phyloP scores from a whole-genome alignment of 2,888 invertebrate genomes.

The Sinelater perroti region DNA sequence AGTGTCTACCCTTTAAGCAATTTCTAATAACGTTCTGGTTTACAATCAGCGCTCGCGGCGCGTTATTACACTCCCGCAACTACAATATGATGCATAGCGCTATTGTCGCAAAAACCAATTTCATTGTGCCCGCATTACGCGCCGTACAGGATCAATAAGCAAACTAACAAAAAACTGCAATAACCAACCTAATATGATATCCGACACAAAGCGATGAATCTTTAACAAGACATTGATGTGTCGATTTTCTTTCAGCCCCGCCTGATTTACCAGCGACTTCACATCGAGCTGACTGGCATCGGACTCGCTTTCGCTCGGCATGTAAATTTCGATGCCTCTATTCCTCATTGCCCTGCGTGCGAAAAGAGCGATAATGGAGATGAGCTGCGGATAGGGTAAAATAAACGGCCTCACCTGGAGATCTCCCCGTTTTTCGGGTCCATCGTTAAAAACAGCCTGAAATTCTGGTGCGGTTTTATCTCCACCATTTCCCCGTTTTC shows the following conservation, averaged over 20 bases:
- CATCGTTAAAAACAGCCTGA: conserved; percentile 93
- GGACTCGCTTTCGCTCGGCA: conserved; percentile 59
- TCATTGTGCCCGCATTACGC: too few relatives aligned
- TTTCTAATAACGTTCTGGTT: too few relatives aligned
- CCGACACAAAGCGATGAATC: conserved; percentile 61
- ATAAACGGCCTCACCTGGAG: conserved; percentile 83
- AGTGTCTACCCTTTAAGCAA: too few relatives aligned
- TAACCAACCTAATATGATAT: conserved; percentile 61
- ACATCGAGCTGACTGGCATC: conserved; percentile 58
- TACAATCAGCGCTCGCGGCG: too few relatives aligned
- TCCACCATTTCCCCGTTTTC: conserved; percentile 74
- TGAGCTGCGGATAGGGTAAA: too few relatives aligned
- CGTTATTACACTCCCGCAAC: too few relatives aligned
- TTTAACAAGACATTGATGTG: conserved; percentile 57
- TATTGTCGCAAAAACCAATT: too few relatives aligned
- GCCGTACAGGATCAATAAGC: conserved; percentile 14
- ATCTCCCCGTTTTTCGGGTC: conserved; percentile 96
- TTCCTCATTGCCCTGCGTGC: conserved; percentile 91
- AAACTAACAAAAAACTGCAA: too few relatives aligned
- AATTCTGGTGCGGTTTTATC: conserved; percentile 87
- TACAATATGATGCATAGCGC: too few relatives aligned
- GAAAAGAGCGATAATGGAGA: background rate
- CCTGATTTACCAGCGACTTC: conserved; percentile 63
- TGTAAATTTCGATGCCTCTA: conserved; percentile 90
- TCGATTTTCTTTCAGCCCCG: conserved; percentile 55